phyloP scores from a whole-genome alignment of 2,888 invertebrate species.

The Heliconius aoede region DNA sequence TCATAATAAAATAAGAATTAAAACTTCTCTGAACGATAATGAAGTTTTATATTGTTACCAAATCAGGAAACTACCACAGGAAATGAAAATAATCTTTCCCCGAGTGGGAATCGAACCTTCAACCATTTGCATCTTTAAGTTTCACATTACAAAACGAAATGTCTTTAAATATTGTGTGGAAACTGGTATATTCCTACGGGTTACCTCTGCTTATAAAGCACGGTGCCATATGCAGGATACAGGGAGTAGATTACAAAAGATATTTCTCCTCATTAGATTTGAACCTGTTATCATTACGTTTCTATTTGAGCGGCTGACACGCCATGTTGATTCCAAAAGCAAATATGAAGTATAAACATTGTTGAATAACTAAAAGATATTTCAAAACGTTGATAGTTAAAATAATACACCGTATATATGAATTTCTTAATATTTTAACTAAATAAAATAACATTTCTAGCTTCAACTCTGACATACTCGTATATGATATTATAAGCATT shows the following conservation, averaged over 20 bases:
- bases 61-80: no score
- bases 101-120: no score
- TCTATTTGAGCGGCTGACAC: not conserved
- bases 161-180: not conserved
- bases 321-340: not conserved
- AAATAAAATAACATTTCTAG: conserved; percentile 1
- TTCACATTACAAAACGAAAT: no score
- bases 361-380: not conserved
- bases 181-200: not conserved
- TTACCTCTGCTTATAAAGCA: not conserved
- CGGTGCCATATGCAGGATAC: not conserved
- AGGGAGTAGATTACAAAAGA: no score
- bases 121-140: no score
- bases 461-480: not conserved
- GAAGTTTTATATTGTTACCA: no score
- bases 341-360: not conserved
- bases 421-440: conserved; percentile 1
- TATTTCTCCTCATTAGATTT: no score
- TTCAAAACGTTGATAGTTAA: not conserved
- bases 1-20: no score
- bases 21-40: no score
- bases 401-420: not conserved
- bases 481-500: not conserved
- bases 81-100: no score
- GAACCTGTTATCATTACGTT: no score